Percentiles rank a stretch among this genome's conserved stretches.
phyloP scores from a whole-genome alignment of 1,140 invertebrate genomes.

The Portunus trituberculatus region DNA sequence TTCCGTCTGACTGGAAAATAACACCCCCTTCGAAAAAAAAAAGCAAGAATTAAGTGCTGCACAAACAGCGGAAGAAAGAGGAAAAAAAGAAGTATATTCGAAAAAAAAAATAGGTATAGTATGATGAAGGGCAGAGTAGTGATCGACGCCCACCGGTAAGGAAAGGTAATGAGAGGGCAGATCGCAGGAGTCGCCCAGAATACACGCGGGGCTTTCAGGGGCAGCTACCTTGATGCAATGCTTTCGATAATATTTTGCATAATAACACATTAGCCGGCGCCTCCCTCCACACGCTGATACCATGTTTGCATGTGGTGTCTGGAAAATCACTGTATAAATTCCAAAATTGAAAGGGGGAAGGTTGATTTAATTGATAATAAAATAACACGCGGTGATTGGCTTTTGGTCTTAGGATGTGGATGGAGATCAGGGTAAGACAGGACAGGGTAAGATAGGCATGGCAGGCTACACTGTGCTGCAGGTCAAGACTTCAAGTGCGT shows the following conservation, averaged over 20 bases:
- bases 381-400: not conserved
- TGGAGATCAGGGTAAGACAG: no score
- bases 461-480: not conserved
- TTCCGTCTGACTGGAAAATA: no score
- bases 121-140: not conserved
- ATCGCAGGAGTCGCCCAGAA: not conserved
- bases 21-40: no score
- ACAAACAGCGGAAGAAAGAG: not conserved
- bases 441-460: no score
- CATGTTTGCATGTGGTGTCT: not conserved
- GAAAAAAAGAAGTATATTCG: no score
- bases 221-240: not conserved
- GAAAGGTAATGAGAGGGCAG: not conserved
- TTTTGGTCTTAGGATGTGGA: not conserved
- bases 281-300: not conserved
- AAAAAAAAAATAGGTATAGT: not conserved
- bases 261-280: not conserved
- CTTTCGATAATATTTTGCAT: not conserved
- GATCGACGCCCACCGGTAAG: not conserved
- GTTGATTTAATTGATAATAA: not conserved
- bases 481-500: not conserved
- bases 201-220: not conserved
- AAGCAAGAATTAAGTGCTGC: not conserved
- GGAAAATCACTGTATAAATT: slow-evolving; percentile 42
- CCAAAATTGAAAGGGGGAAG: slow-evolving; percentile 41